A percentile compares a stretch with the other conserved stretches of the same genome.
These are phyloP conservation scores for Fragum sueziense DNA, from an alignment of 2,888 invertebrate species.

Conservation along the genomic window DNA sequence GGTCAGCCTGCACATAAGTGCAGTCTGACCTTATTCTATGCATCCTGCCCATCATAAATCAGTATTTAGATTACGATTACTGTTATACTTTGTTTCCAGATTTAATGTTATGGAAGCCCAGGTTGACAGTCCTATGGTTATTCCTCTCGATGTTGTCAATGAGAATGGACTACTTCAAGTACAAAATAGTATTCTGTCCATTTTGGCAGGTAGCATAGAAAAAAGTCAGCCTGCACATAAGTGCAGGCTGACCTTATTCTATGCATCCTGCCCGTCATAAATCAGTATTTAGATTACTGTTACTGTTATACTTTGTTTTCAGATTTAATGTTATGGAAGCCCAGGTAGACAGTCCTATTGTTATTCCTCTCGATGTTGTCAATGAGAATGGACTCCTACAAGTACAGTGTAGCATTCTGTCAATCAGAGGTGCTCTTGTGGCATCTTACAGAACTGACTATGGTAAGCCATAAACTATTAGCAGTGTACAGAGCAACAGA, in stretches of 20 bases:
- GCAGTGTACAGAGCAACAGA: too few relatives aligned
- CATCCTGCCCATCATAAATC: too few relatives aligned
- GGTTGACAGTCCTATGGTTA: not conserved
- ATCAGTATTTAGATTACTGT: too few relatives aligned
- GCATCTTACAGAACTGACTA: slow-evolving; percentile 27
- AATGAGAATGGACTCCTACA: slow-evolving; percentile 31
- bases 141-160: slow-evolving; percentile 45
- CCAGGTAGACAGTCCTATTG: not conserved
- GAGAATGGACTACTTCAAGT: slow-evolving; percentile 15
- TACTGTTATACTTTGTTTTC: not conserved
- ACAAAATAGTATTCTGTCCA: slow-evolving; percentile 46
- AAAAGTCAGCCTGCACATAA: too few relatives aligned
- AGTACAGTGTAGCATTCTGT: slow-evolving; percentile 46
- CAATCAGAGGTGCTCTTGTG: slow-evolving; percentile 30
- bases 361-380: slow-evolving; percentile 32
- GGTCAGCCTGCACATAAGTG: too few relatives aligned
- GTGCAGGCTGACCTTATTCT: too few relatives aligned
- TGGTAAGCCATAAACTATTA: slow-evolving; percentile 23
- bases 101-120: slow-evolving; percentile 16
- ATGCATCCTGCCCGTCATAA: too few relatives aligned
- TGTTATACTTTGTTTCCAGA: slow-evolving; percentile 5
- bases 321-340: slow-evolving; percentile 20
- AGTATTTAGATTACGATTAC: too few relatives aligned
- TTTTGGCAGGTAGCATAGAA: too few relatives aligned
- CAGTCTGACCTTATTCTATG: too few relatives aligned